These are phyloP conservation scores for Vidua chalybeata DNA, from an alignment of 2,113 vertebrate genomes.

Conservation along the genomic window DNA sequence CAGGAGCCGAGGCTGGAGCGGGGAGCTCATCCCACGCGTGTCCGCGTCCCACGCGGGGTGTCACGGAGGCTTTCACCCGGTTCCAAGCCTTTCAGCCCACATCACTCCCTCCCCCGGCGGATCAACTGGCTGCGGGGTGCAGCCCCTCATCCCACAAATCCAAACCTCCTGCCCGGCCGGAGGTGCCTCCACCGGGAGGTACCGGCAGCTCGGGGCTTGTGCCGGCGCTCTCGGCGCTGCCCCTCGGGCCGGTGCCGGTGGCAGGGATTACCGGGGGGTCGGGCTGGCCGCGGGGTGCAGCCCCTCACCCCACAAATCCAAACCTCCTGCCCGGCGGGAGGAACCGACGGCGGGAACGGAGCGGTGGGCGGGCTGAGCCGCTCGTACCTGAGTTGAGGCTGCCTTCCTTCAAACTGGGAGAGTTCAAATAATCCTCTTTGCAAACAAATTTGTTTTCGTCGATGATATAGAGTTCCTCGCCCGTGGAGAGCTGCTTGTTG, in stretches of 20 bases:
- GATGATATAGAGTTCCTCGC: conserved; percentile 96
- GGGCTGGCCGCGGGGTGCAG: background rate
- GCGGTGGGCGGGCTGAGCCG: background rate
- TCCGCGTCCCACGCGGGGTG: background rate
- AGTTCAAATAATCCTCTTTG: conserved; percentile 94
- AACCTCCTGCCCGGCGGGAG: background rate
- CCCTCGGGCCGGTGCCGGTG: background rate
- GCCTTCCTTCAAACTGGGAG: conserved; percentile 88
- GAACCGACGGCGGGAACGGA: background rate
- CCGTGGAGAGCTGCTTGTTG: conserved; percentile 98
- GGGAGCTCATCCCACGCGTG: background rate
- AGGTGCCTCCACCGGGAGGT: background rate
- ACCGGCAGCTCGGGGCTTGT: background rate
- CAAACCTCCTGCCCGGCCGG: background rate
- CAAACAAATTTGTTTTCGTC: conserved; percentile 99
- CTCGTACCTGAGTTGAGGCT: conserved; percentile 93
- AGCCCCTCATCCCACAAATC: background rate
- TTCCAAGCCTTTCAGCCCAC: background rate
- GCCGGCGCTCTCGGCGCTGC: background rate
- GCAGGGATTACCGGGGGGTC: background rate
- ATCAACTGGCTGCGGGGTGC: background rate
- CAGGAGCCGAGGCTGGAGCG: background rate
- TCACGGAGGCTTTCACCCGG: background rate
- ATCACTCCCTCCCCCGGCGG: background rate
- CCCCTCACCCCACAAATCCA: background rate